A percentile compares a stretch with the other conserved stretches of the same genome.
phyloP scores from a whole-genome alignment of 1,140 invertebrate genomes.

The Thereuonema tuberculata region DNA sequence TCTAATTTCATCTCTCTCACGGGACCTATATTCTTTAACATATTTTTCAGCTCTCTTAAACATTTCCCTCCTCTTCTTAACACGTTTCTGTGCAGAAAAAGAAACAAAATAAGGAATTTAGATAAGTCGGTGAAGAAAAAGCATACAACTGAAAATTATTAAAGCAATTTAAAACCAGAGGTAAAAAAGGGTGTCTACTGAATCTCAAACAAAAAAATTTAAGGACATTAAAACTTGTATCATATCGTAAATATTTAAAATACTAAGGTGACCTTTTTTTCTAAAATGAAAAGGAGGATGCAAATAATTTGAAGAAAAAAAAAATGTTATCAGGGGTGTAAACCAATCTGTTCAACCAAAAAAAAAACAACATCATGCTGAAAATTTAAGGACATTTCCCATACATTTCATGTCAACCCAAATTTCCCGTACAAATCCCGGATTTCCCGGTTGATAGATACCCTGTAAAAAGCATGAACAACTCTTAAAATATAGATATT shows the following conservation, averaged over 20 bases:
- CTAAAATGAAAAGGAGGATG: no score
- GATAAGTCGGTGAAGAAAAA: not conserved
- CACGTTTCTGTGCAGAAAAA: slow-evolving; percentile 27
- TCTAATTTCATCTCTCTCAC: slow-evolving; percentile 68
- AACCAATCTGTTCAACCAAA: no score
- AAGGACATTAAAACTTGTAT: not conserved
- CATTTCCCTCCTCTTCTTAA: slow-evolving; percentile 39
- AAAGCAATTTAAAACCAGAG: no score
- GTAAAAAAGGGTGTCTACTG: not conserved
- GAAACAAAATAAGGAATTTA: slow-evolving; percentile 9
- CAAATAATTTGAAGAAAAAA: no score
- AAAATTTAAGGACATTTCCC: no score
- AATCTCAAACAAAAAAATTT: not conserved
- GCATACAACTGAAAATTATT: not conserved
- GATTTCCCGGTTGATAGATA: no score
- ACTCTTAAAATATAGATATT: no score
- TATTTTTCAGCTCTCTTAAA: slow-evolving; percentile 89
- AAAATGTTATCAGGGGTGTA: no score
- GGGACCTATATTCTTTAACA: slow-evolving; percentile 77
- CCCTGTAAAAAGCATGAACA: no score
- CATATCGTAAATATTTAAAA: not conserved
- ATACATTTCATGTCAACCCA: no score
- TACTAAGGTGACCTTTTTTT: not conserved
- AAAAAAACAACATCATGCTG: no score
- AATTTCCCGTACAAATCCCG: no score